Conservation (phyloP, 2,888 invertebrate genomes). For the Halictus quadricinctus region DNA sequence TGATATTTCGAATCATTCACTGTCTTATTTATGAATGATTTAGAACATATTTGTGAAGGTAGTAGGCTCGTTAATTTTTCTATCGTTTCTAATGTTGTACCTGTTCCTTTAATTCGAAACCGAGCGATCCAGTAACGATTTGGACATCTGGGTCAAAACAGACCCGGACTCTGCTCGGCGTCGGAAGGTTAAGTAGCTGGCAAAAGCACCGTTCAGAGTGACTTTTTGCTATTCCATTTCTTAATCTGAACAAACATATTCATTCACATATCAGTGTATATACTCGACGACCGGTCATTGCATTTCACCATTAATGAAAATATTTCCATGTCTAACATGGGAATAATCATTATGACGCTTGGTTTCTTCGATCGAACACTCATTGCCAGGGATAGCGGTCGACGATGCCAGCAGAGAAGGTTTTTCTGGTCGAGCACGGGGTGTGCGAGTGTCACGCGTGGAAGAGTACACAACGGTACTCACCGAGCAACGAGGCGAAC, state of each 20-base stretch:
- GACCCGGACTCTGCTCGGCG: not conserved
- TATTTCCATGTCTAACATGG: constrained; percentile 12
- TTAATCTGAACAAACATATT: constrained; percentile 7
- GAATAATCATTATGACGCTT: constrained; percentile 10
- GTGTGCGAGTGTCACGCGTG: constrained; percentile 40
- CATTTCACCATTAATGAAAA: constrained; percentile 7
- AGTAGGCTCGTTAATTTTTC: not conserved
- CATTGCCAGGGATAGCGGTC: constrained; percentile 8
- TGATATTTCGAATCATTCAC: not conserved
- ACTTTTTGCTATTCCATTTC: not conserved
- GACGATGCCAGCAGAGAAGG: constrained; percentile 9
- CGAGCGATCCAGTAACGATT: not conserved
- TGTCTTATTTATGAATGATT: not conserved
- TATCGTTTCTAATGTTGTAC: not conserved
- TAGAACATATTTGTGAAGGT: not conserved
- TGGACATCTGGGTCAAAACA: not conserved
- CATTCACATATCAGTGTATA: not conserved
- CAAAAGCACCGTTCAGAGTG: too few relatives aligned
- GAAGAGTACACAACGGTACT: constrained; percentile 80
- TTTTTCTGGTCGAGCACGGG: not conserved
- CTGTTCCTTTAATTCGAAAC: not conserved
- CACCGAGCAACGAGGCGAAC: constrained; percentile 97
- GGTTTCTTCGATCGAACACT: constrained; percentile 10
- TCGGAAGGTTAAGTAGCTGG: not conserved
- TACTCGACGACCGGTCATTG: not conserved